These are phyloP conservation scores for Pycnomerus fuliginosus DNA, from an alignment of 2,888 invertebrate genomes.

Conservation along the genomic window DNA sequence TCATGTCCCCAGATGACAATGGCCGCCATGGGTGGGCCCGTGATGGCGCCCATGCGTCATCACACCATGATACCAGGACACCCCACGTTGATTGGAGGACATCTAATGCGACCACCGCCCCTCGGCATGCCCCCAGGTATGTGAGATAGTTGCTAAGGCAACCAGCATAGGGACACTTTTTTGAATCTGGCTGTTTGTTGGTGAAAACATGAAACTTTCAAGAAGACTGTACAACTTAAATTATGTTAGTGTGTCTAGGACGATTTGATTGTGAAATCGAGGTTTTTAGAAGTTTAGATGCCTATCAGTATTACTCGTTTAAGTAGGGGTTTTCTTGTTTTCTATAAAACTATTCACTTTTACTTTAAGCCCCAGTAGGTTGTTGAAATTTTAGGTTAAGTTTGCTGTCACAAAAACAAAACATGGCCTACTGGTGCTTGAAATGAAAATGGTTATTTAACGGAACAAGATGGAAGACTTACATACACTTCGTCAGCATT, in stretches of 20 bases:
- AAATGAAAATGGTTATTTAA: too few relatives aligned
- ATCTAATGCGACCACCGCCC: constrained; percentile 65
- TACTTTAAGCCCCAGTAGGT: too few relatives aligned
- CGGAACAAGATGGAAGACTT: too few relatives aligned
- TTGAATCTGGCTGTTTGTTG: constrained; percentile 7
- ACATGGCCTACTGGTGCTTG: too few relatives aligned
- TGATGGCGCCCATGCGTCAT: constrained; percentile 58
- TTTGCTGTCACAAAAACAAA: too few relatives aligned
- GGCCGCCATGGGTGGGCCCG: constrained; percentile 55
- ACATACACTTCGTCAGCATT: too few relatives aligned
- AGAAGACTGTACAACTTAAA: constrained; percentile 6
- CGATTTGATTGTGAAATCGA: constrained; percentile 3
- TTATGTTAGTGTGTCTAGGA: constrained; percentile 15
- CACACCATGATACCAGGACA: constrained; percentile 56
- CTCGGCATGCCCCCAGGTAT: constrained; percentile 68
- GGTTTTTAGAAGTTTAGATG: too few relatives aligned
- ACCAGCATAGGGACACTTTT: constrained; percentile 15
- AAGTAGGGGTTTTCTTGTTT: too few relatives aligned
- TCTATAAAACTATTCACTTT: too few relatives aligned
- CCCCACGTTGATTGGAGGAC: constrained; percentile 58
- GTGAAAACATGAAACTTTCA: constrained; percentile 4
- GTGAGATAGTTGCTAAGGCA: constrained; percentile 40
- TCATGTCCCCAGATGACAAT: constrained; percentile 52
- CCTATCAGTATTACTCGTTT: too few relatives aligned
- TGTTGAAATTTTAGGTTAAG: too few relatives aligned